Evolutionary conservation across 2,888 invertebrate species (phyloP).

Genomic region (Subacronicta megacephala): DNA sequence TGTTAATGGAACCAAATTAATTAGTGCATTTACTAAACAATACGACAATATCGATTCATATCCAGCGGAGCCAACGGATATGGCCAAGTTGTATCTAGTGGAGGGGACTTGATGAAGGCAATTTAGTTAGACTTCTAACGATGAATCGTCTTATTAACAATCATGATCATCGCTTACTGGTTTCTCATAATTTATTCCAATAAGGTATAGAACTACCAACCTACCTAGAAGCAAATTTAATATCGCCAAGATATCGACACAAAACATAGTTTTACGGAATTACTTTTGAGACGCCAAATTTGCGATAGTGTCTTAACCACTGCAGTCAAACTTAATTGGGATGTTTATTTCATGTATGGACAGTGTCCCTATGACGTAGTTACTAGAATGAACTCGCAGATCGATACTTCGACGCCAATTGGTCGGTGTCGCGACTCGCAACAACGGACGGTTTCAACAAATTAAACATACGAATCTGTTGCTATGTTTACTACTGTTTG

Average conservation of each 20-base stretch:
- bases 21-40: conserved; percentile 41
- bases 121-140: conserved; percentile 65
- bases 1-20: conserved; percentile 1
- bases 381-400: conserved; percentile 68
- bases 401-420: conserved; percentile 84
- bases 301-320: conserved; percentile 9
- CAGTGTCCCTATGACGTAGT: conserved; percentile 69
- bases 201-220: background rate
- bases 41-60: conserved; percentile 60
- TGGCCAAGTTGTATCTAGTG: conserved; percentile 76
- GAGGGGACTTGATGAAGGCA: conserved; percentile 66
- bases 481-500: conserved; percentile 60
- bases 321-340: conserved; percentile 41
- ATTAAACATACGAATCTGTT: conserved; percentile 66
- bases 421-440: conserved; percentile 70
- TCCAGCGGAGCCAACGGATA: conserved; percentile 77
- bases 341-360: conserved; percentile 63
- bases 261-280: too few species aligned
- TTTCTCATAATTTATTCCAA: background rate
- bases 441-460: conserved; percentile 67
- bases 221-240: too few species aligned
- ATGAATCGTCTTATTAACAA: conserved; percentile 65
- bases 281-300: conserved; percentile 17
- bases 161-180: conserved; percentile 27
- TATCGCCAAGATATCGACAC: background rate